Evolutionary conservation across 2,797 vertebrate genomes (phyloP).

Genomic region (Caiman crocodilus): DNA sequence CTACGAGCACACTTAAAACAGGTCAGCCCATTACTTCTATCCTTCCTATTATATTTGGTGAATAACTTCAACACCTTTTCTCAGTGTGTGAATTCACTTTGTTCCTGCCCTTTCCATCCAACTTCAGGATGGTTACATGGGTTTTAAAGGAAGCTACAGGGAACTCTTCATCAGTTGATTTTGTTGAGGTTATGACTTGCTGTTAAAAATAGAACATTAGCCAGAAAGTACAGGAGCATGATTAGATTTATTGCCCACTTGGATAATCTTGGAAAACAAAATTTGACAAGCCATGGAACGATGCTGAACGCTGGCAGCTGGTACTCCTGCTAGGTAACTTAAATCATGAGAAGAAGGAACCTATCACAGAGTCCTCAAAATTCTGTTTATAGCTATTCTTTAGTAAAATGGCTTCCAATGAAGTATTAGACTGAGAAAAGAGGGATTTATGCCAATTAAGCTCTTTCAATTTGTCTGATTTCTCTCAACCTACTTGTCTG

Average conservation of each 20-base stretch:
- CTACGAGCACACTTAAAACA: constrained; percentile 11
- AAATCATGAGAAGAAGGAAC: background rate
- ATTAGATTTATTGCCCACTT: constrained; percentile 20
- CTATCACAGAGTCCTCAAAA: background rate
- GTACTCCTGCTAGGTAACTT: background rate
- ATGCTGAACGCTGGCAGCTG: background rate
- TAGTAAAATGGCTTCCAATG: background rate
- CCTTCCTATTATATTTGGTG: background rate
- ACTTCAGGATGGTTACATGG: constrained; percentile 29
- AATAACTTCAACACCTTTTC: constrained; percentile 16
- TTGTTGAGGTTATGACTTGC: constrained; percentile 11
- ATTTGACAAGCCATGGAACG: background rate
- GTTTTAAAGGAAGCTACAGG: constrained; percentile 29
- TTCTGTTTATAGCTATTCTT: background rate
- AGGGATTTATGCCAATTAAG: background rate
- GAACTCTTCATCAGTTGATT: constrained; percentile 5
- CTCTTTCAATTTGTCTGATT: background rate
- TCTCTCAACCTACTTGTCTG: background rate
- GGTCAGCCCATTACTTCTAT: background rate
- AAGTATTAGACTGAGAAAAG: background rate
- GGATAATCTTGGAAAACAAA: constrained; percentile 30
- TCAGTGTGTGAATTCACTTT: constrained; percentile 15
- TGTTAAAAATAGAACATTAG: constrained; percentile 18
- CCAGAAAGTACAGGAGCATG: background rate
- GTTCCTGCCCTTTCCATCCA: constrained; percentile 31